These are phyloP conservation scores for Lordiphosa clarofinis DNA, from an alignment of 1,140 invertebrate genomes.

Conservation along the genomic window DNA sequence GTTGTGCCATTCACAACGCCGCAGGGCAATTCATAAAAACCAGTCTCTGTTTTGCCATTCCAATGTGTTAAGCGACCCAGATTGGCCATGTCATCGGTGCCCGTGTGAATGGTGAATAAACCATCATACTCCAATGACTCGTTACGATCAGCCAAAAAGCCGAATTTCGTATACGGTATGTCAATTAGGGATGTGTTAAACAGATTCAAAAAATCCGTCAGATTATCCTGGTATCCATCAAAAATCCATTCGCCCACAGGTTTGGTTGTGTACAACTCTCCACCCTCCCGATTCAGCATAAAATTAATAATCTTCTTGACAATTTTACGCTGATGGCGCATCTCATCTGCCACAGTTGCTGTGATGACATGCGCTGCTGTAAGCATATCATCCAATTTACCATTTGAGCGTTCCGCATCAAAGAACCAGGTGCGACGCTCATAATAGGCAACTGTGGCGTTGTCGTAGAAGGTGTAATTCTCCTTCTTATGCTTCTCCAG, in stretches of 20 bases:
- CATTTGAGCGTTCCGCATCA: constrained; percentile 85
- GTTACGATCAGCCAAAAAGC: constrained; percentile 90
- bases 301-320: constrained; percentile 81
- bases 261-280: constrained; percentile 83
- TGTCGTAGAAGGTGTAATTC: constrained; percentile 85
- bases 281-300: constrained; percentile 81
- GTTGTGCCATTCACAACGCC: constrained; percentile 85
- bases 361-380: constrained; percentile 90
- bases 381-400: constrained; percentile 86
- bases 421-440: constrained; percentile 89
- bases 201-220: constrained; percentile 83
- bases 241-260: constrained; percentile 86
- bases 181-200: constrained; percentile 81
- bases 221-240: constrained; percentile 86
- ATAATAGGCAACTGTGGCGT: constrained; percentile 90
- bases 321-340: constrained; percentile 80
- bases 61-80: constrained; percentile 85
- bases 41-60: constrained; percentile 83
- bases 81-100: constrained; percentile 82
- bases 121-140: constrained; percentile 86
- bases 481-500: constrained; percentile 83
- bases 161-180: constrained; percentile 87
- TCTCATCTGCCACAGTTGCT: constrained; percentile 83
- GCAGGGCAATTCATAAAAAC: constrained; percentile 83
- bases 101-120: constrained; percentile 87